phyloP scores from a whole-genome alignment of 2,888 invertebrate genomes.

The Eupeodes luniger region DNA sequence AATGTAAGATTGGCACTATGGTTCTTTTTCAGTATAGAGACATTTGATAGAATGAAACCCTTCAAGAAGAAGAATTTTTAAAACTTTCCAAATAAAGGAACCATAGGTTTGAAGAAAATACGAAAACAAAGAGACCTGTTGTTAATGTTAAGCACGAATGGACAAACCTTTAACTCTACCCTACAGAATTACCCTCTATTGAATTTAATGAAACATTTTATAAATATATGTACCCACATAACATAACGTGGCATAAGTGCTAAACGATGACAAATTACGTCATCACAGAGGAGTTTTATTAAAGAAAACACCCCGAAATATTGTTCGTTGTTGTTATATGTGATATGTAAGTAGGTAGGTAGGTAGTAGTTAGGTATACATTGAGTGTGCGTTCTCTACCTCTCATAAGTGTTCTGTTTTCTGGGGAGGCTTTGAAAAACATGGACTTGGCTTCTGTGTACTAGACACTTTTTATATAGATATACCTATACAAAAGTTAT shows the following conservation, averaged over 20 bases:
- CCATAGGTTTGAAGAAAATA: constrained; percentile 1
- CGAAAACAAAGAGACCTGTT: constrained; percentile 52
- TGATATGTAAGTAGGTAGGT: background rate
- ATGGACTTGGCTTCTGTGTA: constrained; percentile 20
- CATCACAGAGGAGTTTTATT: constrained; percentile 59
- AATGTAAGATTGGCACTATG: background rate
- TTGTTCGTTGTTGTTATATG: constrained; percentile 38
- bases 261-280: constrained; percentile 63
- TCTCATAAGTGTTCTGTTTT: background rate
- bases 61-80: constrained; percentile 14
- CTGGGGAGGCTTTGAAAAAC: constrained; percentile 8
- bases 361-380: background rate
- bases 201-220: background rate
- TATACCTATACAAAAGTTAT: background rate
- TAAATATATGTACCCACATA: too few relatives aligned
- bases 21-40: background rate
- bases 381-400: background rate
- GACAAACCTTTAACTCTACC: background rate
- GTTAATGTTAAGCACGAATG: constrained; percentile 27
- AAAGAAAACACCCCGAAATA: constrained; percentile 49
- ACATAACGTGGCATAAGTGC: constrained; percentile 23
- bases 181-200: background rate
- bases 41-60: constrained; percentile 33
- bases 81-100: constrained; percentile 23
- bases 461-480: background rate